Conservation (phyloP, 2,113 vertebrate genomes). For the Alces alces region DNA sequence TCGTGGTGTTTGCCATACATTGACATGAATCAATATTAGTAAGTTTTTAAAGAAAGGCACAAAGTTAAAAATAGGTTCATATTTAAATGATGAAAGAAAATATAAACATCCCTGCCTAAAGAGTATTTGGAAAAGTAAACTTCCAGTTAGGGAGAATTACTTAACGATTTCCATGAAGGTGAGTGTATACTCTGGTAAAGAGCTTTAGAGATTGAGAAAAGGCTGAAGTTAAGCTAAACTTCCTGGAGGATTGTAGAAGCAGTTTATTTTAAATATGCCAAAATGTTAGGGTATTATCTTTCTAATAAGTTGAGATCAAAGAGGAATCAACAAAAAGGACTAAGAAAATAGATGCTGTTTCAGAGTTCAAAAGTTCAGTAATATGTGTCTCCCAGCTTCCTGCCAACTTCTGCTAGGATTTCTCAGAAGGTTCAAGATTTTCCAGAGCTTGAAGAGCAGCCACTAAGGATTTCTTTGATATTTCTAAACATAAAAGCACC, state of each 20-base stretch:
- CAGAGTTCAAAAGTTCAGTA: slow-evolving; percentile 66
- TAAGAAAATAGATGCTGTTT: slow-evolving; percentile 52
- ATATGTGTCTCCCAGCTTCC: background rate
- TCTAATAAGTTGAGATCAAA: slow-evolving; percentile 70
- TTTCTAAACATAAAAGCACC: slow-evolving; percentile 8
- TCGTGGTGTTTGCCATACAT: background rate
- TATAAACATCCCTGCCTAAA: background rate
- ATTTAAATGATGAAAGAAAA: slow-evolving; percentile 10
- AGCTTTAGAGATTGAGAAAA: slow-evolving; percentile 60
- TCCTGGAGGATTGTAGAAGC: slow-evolving; percentile 41
- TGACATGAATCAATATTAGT: background rate
- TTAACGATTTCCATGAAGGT: slow-evolving; percentile 61
- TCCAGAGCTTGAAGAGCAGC: background rate
- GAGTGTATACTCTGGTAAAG: background rate
- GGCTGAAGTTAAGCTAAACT: slow-evolving; percentile 60
- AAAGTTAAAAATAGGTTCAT: slow-evolving; percentile 20
- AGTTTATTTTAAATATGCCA: slow-evolving; percentile 72
- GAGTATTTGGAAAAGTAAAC: slow-evolving; percentile 55
- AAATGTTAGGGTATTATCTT: slow-evolving; percentile 68
- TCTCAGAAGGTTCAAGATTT: background rate
- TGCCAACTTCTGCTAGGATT: background rate
- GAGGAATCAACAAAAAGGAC: slow-evolving; percentile 64
- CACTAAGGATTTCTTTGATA: slow-evolving; percentile 1
- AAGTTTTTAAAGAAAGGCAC: background rate
- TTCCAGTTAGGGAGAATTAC: slow-evolving; percentile 45